Evolutionary conservation across 2,113 vertebrate species (phyloP).

Genomic region (Rhinoptilus africanus): DNA sequence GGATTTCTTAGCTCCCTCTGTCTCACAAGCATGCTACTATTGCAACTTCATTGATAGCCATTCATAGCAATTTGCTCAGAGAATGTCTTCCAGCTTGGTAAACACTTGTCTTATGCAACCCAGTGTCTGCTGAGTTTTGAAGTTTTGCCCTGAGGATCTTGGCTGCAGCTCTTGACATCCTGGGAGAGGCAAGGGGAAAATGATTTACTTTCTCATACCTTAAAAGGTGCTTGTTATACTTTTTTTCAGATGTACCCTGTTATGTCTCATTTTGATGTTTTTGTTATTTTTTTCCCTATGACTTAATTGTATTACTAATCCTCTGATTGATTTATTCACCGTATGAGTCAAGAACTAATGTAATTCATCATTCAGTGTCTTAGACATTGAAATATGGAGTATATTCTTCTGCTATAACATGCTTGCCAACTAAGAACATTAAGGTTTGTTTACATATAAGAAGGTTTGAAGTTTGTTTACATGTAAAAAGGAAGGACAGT

Average conservation of each 20-base stretch:
- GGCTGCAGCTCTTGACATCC: neutral
- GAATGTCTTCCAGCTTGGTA: neutral
- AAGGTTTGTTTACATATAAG: neutral
- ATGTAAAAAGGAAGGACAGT: neutral
- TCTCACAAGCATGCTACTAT: neutral
- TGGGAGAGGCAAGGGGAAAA: neutral
- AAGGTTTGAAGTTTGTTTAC: neutral
- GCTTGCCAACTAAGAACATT: neutral
- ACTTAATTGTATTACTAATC: neutral
- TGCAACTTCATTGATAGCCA: neutral
- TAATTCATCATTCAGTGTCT: neutral
- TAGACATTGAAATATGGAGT: neutral
- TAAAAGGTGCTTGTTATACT: neutral
- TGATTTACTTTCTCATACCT: neutral
- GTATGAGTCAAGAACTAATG: neutral
- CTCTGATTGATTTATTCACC: neutral
- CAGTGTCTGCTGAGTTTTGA: neutral
- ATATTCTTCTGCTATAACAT: neutral
- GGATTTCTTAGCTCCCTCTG: neutral
- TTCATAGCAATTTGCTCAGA: neutral
- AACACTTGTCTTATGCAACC: neutral
- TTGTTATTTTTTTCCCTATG: neutral
- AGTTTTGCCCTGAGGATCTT: neutral
- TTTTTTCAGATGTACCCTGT: neutral
- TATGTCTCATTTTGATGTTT: neutral